Base-by-base conservation (phyloP, 2,888 invertebrate species). In the Maniola hyperantus region DNA sequence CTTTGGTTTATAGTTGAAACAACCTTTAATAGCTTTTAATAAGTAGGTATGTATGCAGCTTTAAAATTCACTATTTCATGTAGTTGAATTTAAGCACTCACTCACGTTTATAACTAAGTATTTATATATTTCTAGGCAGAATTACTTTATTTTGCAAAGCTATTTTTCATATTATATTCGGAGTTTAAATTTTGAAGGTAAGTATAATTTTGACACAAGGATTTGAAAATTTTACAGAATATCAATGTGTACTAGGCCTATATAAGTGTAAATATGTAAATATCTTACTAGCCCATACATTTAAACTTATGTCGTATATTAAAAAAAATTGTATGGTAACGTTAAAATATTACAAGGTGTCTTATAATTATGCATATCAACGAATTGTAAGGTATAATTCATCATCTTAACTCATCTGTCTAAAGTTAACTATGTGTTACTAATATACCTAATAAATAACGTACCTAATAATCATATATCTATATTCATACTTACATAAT, bases 281-380 rank as follows among this genome's bases (percentile, higher is more conserved):
- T 79, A 75, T 67, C 42, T 55, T 67, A 42, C 39, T 70, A 67
- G 70, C 66, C 71, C 67, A 72, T 76, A 80, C 55, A 66, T 33
- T 54, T 64, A 65, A 79, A 73, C 39, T 63, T 68, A 71, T 64
- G 62, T 65, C 50, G 74, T 72, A 74, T 76, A 77, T 78, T 81
- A 77, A 72, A 77, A 81, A 84, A 84, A 79, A 88, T 89, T 88
- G 77, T 88, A 88, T 87, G 80, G 80, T 79, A 85, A 83, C 80
- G 76, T 79, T 85, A 77, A 80, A 87, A 83, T 87, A 81, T 39
- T 90, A 88, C 91, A 91, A 89, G 89, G 91, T 91, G 91, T 91
- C 91, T 91, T 91, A 90, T 82, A 85, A 89, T 87, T 89, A 91
- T 91, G 91, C 91, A 91, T 91, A 91, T 91, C 91, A 91, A 90